Conservation (phyloP, 2,113 vertebrate species). For the Thunnus thynnus region DNA sequence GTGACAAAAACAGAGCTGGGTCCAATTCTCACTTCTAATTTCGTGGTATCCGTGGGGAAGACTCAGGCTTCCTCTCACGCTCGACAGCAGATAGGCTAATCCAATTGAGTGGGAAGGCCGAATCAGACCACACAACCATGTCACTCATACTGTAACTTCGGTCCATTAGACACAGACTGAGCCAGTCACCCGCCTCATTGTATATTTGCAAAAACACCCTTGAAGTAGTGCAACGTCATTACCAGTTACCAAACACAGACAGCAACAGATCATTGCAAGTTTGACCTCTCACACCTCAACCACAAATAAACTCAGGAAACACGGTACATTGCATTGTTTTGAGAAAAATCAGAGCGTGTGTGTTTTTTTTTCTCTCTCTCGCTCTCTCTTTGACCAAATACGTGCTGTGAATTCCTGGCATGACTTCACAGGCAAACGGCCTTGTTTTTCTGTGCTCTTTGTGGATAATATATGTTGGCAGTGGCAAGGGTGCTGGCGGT, state of each 20-base stretch:
- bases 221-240: background rate
- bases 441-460: slow-evolving; percentile 57
- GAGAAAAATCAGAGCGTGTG: slow-evolving; percentile 29
- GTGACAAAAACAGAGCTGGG: slow-evolving; percentile 11
- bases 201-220: background rate
- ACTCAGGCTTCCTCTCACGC: background rate
- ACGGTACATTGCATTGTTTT: slow-evolving; percentile 38
- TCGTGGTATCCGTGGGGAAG: slow-evolving; percentile 14
- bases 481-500: slow-evolving; percentile 49
- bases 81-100: slow-evolving; percentile 19
- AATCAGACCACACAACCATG: background rate
- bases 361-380: background rate
- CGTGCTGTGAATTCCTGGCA: slow-evolving; percentile 64
- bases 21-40: slow-evolving; percentile 45
- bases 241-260: background rate
- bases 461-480: slow-evolving; percentile 65
- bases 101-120: background rate
- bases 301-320: slow-evolving; percentile 46
- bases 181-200: background rate
- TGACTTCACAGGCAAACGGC: slow-evolving; percentile 56
- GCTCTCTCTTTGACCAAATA: slow-evolving; percentile 8
- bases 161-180: slow-evolving; percentile 13
- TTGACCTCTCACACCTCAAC: slow-evolving; percentile 43
- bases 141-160: background rate
- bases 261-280: background rate